Evolutionary conservation across 2,888 invertebrate species (phyloP), one percentile per base, ranked within the genome.

Genomic region (Noctua comes): DNA sequence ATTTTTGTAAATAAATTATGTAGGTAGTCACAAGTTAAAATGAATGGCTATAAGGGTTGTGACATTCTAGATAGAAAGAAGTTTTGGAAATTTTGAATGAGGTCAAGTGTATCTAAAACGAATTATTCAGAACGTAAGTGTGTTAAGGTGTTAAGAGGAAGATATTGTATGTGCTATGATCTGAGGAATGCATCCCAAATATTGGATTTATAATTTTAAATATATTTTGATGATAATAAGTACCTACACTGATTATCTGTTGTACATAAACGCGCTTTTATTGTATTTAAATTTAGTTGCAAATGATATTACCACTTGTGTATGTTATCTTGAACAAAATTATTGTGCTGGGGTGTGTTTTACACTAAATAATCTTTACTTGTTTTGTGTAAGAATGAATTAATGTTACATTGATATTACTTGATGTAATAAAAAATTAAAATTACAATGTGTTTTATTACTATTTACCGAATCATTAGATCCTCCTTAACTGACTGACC

Each of bases 351-450:
- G 64, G 64, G 65, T 80, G 85, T 62, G 73, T 79, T 85, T 85
- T 77, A 87, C 75, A 87, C 65, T 81, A 73, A 86, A 62, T 77
- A 79, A 79, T 77, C 79, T 72, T 79, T 83, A 83, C 80, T 80
- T 82, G 85, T 88, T 87, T 88, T 91, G 90, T 91, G 91, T 89
- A 89, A 89, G 86, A 89, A 90, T 86, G 86, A 91, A 90, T 88
- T 91, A 88, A 92, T 91, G 92, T 93, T 92, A 91, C 91, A 94
- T 93, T 93, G 92, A 94, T 94, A 95, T 94, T 94, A 93, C 91
- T 94, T 93, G 93, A 93, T 94, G 94, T 95, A 95, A 94, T 95
- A 94, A 95, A 95, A 87, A 82, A 86, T 77, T 82, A 89, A 86
- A 87, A 75, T 66, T 46, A 82, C 48, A 76, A 62, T 24, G 77